phyloP scores from a whole-genome alignment of 2,888 invertebrate species.

The Cyclophora albipunctata region DNA sequence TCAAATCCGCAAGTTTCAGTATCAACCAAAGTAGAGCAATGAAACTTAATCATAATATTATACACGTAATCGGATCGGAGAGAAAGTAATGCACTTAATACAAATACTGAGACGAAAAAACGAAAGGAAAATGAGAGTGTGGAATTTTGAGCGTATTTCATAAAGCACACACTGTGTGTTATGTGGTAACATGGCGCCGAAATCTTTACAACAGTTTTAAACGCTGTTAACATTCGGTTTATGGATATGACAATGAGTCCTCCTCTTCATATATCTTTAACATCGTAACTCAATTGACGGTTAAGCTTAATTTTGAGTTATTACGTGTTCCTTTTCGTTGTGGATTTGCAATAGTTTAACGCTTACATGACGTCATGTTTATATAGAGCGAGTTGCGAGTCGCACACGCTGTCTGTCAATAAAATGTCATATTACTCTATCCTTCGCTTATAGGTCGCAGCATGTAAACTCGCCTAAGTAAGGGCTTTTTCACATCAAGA shows the following conservation, averaged over 20 bases:
- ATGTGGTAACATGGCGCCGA: constrained; percentile 37
- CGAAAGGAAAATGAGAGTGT: constrained; percentile 63
- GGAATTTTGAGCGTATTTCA: constrained; percentile 55
- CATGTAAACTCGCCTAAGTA: no score
- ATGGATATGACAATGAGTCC: constrained; percentile 24
- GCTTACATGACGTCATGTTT: no score
- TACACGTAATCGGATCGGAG: constrained; percentile 56
- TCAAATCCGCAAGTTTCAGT: constrained; percentile 34
- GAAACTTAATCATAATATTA: constrained; percentile 44
- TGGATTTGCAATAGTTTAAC: no score
- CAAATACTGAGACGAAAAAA: constrained; percentile 43
- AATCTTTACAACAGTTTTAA: constrained; percentile 36
- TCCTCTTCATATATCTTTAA: no score
- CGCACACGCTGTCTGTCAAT: no score
- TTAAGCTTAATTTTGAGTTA: no score
- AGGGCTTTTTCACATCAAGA: no score
- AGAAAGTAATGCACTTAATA: constrained; percentile 63
- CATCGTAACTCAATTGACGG: no score
- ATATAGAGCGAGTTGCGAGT: no score
- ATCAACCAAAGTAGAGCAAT: constrained; percentile 34
- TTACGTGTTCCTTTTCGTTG: no score
- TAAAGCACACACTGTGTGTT: constrained; percentile 41
- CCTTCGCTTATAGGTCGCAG: no score
- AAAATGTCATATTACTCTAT: no score
- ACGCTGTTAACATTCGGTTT: constrained; percentile 32